Conservation (phyloP, 2,888 invertebrate species). For the Agrotis segetum region DNA sequence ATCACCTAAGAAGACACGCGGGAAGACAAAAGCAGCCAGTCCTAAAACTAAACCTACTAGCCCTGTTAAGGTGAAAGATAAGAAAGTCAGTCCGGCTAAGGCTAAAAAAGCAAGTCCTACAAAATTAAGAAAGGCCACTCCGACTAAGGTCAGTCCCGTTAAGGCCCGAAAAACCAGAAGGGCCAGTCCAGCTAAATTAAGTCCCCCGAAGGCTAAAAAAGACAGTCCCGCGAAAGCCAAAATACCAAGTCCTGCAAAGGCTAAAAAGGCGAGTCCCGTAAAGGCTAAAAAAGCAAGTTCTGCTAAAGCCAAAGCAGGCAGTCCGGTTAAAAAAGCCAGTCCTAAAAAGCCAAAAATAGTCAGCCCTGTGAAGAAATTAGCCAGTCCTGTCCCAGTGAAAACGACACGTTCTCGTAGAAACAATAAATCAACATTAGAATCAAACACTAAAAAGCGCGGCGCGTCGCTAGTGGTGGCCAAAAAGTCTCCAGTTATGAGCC, state of each 20-base stretch:
- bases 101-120: background rate
- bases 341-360: background rate
- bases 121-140: slow-evolving; percentile 16
- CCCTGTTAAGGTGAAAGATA: slow-evolving; percentile 20
- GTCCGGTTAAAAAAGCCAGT: background rate
- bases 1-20: slow-evolving; percentile 62
- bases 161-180: slow-evolving; percentile 20
- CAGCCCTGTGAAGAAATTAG: slow-evolving; percentile 15
- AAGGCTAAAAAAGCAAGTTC: slow-evolving; percentile 5
- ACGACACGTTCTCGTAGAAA: slow-evolving; percentile 63
- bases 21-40: slow-evolving; percentile 14
- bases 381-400: slow-evolving; percentile 38
- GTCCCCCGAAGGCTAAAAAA: background rate
- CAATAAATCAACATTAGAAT: slow-evolving; percentile 30
- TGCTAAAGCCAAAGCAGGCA: background rate
- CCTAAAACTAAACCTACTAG: slow-evolving; percentile 8
- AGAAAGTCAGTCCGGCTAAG: slow-evolving; percentile 10
- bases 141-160: background rate
- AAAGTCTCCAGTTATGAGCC: slow-evolving; percentile 74
- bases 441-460: slow-evolving; percentile 66
- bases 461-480: slow-evolving; percentile 75
- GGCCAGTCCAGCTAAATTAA: background rate
- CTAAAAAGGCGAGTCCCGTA: background rate
- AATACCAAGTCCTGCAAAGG: background rate
- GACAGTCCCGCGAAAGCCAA: background rate